Conservation (phyloP, 2,797 vertebrate species). For the Cossypha heuglini region DNA sequence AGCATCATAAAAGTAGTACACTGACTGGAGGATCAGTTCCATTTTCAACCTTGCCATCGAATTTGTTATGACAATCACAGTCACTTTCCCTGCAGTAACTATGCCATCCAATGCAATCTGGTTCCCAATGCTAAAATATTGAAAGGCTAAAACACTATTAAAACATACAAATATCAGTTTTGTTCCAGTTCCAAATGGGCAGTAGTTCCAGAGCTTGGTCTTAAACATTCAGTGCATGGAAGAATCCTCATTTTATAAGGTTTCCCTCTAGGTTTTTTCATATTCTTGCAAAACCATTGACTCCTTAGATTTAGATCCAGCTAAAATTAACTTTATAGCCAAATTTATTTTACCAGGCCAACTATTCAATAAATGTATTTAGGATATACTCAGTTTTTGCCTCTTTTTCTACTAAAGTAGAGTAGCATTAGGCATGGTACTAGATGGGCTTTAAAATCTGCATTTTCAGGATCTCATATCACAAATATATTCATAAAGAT, state of each 20-base stretch:
- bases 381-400: neutral
- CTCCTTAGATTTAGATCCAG: neutral
- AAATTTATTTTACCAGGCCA: neutral
- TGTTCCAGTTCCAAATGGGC: conserved; percentile 1
- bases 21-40: neutral
- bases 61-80: conserved; percentile 15
- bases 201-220: neutral
- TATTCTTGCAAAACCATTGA: neutral
- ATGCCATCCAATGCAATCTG: neutral
- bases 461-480: neutral
- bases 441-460: neutral
- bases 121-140: conserved; percentile 9
- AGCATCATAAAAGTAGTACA: neutral
- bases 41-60: conserved; percentile 18
- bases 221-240: neutral
- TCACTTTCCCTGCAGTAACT: neutral
- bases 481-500: neutral
- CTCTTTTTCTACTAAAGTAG: neutral
- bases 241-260: neutral
- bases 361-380: neutral
- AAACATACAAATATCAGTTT: neutral
- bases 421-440: neutral
- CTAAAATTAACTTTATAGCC: neutral
- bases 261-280: neutral
- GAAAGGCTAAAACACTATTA: neutral